Conservation (phyloP, 2,113 vertebrate species). For the Tamias sibiricus region DNA sequence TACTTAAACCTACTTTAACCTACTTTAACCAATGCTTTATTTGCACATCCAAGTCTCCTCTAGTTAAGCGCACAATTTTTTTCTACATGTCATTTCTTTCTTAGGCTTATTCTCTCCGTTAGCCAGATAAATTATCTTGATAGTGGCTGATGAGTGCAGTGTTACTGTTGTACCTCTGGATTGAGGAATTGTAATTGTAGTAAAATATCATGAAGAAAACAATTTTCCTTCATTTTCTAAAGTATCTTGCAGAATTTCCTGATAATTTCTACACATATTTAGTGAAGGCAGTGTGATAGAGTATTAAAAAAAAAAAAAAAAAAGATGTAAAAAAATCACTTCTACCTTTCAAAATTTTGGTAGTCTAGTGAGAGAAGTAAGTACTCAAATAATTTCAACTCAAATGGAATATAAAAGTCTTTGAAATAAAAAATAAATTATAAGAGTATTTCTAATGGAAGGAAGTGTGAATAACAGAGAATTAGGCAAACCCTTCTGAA, state of each 20-base stretch:
- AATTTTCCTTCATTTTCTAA: conserved; percentile 19
- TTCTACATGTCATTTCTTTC: neutral
- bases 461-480: neutral
- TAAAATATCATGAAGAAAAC: neutral
- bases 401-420: conserved; percentile 17
- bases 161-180: neutral
- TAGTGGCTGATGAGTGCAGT: neutral
- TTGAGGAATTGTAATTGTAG: neutral
- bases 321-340: neutral
- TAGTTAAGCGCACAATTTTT: neutral
- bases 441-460: conserved; percentile 20
- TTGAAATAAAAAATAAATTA: conserved; percentile 29
- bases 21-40: neutral
- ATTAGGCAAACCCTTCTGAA: neutral
- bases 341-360: neutral
- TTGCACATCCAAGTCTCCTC: neutral
- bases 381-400: neutral
- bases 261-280: neutral
- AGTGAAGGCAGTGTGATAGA: neutral
- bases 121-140: neutral
- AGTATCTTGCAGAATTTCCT: neutral
- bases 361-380: neutral
- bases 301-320: neutral
- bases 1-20: neutral
- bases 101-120: neutral